These are phyloP conservation scores for Netelia inedita DNA, from an alignment of 2,888 invertebrate genomes.

Conservation along the genomic window DNA sequence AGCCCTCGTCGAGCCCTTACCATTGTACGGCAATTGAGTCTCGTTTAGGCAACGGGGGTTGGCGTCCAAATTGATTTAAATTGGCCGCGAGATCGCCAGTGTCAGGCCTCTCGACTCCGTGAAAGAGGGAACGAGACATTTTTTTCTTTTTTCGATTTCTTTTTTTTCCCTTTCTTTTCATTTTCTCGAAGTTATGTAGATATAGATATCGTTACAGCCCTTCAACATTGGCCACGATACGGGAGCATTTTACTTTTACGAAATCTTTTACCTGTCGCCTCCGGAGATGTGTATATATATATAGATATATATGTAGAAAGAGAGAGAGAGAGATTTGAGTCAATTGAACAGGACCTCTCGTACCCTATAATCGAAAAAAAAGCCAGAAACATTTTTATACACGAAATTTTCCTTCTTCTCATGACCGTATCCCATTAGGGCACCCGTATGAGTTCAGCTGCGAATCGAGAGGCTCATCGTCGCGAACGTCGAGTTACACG, in stretches of 20 bases:
- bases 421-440: slow-evolving; percentile 74
- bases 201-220: slow-evolving; percentile 55
- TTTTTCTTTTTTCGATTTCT: background rate
- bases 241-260: slow-evolving; percentile 82
- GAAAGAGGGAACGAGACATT: slow-evolving; percentile 67
- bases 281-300: slow-evolving; percentile 3
- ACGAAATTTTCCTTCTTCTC: slow-evolving; percentile 69
- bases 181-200: slow-evolving; percentile 20
- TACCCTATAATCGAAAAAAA: slow-evolving; percentile 56
- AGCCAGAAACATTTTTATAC: slow-evolving; percentile 69
- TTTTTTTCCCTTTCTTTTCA: slow-evolving; percentile 41
- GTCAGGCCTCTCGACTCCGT: slow-evolving; percentile 54
- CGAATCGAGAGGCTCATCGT: slow-evolving; percentile 74
- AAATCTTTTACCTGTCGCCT: slow-evolving; percentile 77
- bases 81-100: slow-evolving; percentile 75
- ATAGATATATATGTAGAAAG: slow-evolving; percentile 19
- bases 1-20: slow-evolving; percentile 71
- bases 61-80: slow-evolving; percentile 84
- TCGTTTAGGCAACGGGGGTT: slow-evolving; percentile 81
- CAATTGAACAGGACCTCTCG: background rate
- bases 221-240: slow-evolving; percentile 81
- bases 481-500: slow-evolving; percentile 53
- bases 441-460: slow-evolving; percentile 81
- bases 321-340: background rate
- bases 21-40: slow-evolving; percentile 83